Conservation (phyloP, 1,140 invertebrate species). For the Cheumatopsyche charites region DNA sequence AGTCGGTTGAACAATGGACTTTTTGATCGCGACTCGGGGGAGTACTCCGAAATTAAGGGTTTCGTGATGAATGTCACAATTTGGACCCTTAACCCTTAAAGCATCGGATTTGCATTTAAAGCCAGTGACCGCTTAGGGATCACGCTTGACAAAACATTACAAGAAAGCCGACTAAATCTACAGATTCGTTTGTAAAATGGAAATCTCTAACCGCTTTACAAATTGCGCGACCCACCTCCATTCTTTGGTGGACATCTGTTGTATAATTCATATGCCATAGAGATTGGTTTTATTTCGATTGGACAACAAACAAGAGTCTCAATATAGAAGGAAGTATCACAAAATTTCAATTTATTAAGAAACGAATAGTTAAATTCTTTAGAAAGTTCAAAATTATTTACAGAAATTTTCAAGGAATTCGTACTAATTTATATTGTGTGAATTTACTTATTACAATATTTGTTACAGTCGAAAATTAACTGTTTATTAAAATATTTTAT, state of each 20-base stretch:
- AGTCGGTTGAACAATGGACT: not conserved
- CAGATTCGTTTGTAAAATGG: not conserved
- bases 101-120: slow-evolving; percentile 21
- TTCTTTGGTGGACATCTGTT: too few species aligned
- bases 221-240: not conserved
- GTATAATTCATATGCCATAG: too few species aligned
- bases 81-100: slow-evolving; percentile 16
- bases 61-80: slow-evolving; percentile 21
- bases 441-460: too few species aligned
- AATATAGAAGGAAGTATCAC: not conserved
- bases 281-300: too few species aligned
- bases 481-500: too few species aligned
- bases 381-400: too few species aligned
- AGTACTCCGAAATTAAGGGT: slow-evolving; percentile 2
- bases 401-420: too few species aligned
- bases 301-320: not conserved
- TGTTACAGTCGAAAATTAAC: too few species aligned
- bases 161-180: not conserved
- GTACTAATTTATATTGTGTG: too few species aligned
- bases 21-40: not conserved
- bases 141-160: slow-evolving; percentile 17
- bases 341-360: too few species aligned
- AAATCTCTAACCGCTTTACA: slow-evolving; percentile 1
- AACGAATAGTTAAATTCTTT: too few species aligned
- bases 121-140: slow-evolving; percentile 3